These are phyloP conservation scores for Nudaria mundana DNA, from an alignment of 2,888 invertebrate species.

Conservation along the genomic window DNA sequence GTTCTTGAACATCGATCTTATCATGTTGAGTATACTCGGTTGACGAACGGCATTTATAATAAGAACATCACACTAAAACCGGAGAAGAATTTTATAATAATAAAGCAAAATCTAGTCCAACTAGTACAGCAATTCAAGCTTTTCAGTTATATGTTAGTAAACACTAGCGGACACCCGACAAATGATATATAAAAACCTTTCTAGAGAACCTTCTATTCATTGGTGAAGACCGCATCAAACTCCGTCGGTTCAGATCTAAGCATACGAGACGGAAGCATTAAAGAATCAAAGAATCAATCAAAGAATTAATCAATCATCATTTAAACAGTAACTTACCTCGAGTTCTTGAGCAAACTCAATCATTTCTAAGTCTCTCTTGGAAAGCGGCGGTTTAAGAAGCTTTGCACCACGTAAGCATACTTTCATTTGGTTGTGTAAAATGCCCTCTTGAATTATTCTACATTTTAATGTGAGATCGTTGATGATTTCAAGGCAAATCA, in stretches of 20 bases:
- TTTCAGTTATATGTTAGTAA: too few relatives aligned
- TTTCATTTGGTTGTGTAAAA: constrained; percentile 30
- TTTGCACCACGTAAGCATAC: constrained; percentile 43
- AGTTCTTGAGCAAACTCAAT: constrained; percentile 47
- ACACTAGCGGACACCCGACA: too few relatives aligned
- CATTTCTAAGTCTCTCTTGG: constrained; percentile 43
- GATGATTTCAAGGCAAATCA: constrained; percentile 39
- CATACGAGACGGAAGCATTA: too few relatives aligned
- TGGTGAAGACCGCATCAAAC: too few relatives aligned
- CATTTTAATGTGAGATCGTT: constrained; percentile 39
- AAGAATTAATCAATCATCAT: too few relatives aligned
- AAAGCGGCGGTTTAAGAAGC: constrained; percentile 37
- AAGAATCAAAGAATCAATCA: too few relatives aligned
- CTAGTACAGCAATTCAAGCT: too few relatives aligned
- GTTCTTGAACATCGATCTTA: constrained; percentile 36
- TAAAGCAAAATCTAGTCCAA: too few relatives aligned
- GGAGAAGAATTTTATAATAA: too few relatives aligned
- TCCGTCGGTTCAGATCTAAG: too few relatives aligned
- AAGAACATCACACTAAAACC: constrained; percentile 44
- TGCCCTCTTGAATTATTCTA: constrained; percentile 37
- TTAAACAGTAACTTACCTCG: constrained; percentile 30
- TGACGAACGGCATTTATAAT: constrained; percentile 41
- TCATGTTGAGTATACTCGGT: constrained; percentile 27
- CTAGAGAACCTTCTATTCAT: too few relatives aligned
- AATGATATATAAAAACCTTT: too few relatives aligned